A percentile compares a stretch with the other conserved stretches of the same genome.
These are phyloP conservation scores for Micrasema longulum DNA, from an alignment of 1,140 invertebrate genomes.

Conservation along the genomic window DNA sequence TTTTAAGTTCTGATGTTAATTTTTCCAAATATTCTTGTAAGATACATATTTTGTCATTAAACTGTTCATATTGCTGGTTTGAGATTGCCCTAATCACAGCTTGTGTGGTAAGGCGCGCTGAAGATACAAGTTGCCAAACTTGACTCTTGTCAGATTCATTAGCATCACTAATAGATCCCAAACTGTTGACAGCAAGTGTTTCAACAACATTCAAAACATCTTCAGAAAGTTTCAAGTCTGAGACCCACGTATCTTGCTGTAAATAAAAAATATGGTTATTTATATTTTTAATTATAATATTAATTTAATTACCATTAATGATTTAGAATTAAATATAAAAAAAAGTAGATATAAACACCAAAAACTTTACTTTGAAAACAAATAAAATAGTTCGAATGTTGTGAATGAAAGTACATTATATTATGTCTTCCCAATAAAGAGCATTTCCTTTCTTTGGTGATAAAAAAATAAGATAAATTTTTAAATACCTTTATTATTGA, in stretches of 20 bases:
- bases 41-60: constrained; percentile 55
- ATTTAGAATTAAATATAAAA: no score
- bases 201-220: constrained; percentile 61
- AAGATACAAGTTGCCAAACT: constrained; percentile 70
- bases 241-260: constrained; percentile 71
- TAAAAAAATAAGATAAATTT: no score
- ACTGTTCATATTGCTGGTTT: constrained; percentile 64
- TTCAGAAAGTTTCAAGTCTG: constrained; percentile 66
- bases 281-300: no score
- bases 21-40: constrained; percentile 59
- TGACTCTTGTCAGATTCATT: constrained; percentile 69
- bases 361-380: no score
- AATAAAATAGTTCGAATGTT: no score
- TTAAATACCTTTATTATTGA: constrained; percentile 68
- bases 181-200: constrained; percentile 59
- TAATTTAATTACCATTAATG: no score
- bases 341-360: no score
- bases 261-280: constrained; percentile 57
- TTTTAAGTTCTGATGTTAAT: constrained; percentile 65
- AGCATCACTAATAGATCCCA: constrained; percentile 60
- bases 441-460: no score
- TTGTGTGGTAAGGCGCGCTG: constrained; percentile 71
- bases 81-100: constrained; percentile 67
- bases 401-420: no score
- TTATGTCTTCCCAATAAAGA: no score